Conservation (phyloP, 2,113 vertebrate genomes). For the Prinia subflava region DNA sequence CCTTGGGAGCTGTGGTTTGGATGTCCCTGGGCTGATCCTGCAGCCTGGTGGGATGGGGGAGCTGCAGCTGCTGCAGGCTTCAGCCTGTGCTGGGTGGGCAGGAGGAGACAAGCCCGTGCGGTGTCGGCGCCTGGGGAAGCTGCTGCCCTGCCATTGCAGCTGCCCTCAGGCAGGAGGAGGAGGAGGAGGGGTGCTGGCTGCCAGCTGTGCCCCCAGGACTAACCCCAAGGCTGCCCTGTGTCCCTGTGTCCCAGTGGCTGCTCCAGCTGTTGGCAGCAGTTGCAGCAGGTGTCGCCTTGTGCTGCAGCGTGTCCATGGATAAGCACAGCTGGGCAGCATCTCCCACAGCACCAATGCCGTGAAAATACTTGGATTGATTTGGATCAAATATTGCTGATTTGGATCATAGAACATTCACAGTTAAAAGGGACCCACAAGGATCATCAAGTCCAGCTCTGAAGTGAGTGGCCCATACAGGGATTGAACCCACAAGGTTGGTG, state of each 20-base stretch:
- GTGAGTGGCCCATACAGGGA: not conserved
- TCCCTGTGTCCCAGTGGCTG: not conserved
- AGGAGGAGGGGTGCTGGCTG: not conserved
- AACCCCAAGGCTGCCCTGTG: not conserved
- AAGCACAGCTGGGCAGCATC: not conserved
- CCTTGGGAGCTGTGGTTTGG: not conserved
- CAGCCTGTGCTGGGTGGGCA: fast-evolving
- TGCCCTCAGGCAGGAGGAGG: not conserved
- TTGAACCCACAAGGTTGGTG: not conserved
- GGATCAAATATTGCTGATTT: not conserved
- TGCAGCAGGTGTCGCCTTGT: fast-evolving
- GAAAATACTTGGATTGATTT: not conserved
- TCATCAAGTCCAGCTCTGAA: not conserved
- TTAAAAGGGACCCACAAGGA: not conserved
- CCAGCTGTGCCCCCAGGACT: not conserved
- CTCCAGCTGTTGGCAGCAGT: not conserved
- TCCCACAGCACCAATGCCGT: fast-evolving
- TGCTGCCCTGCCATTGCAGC: not conserved
- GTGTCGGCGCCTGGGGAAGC: fast-evolving
- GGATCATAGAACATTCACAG: not conserved
- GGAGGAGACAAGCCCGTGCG: fast-evolving
- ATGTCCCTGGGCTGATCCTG: not conserved
- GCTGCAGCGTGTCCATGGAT: fast-evolving
- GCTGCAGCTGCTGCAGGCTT: not conserved
- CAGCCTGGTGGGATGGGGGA: not conserved